These are phyloP conservation scores for Drosophila seguyi DNA, from an alignment of 1,140 invertebrate species.

Conservation along the genomic window DNA sequence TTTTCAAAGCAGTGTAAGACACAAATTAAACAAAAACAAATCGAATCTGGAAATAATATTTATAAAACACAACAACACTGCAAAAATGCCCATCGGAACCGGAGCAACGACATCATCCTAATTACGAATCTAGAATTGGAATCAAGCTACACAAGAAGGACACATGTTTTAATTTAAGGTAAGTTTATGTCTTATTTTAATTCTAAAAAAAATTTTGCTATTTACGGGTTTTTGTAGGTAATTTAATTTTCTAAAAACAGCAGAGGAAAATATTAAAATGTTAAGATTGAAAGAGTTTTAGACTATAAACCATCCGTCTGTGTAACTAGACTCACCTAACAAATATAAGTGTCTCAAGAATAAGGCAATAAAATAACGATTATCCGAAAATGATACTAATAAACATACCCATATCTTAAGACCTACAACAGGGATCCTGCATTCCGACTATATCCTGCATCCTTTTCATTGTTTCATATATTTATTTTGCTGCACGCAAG, in stretches of 20 bases:
- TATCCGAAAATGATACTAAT: background rate
- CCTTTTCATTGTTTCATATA: background rate
- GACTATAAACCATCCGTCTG: background rate
- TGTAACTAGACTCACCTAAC: too few species aligned
- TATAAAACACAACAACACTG: background rate
- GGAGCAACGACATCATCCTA: slow-evolving; percentile 29
- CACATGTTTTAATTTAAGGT: slow-evolving; percentile 52
- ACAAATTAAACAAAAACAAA: slow-evolving; percentile 10
- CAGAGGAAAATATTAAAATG: background rate
- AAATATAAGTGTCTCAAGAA: background rate
- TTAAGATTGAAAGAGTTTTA: background rate
- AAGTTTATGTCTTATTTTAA: slow-evolving; percentile 4
- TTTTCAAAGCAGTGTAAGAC: background rate
- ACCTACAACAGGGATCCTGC: background rate
- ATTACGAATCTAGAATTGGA: slow-evolving; percentile 45
- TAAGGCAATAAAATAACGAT: background rate
- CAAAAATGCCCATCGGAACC: background rate
- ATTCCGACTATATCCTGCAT: background rate
- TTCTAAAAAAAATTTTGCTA: too few species aligned
- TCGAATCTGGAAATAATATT: background rate
- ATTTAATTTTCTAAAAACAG: too few species aligned
- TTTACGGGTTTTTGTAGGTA: background rate
- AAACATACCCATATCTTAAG: background rate
- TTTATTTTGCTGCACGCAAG: slow-evolving; percentile 57
- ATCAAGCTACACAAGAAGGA: slow-evolving; percentile 6